Conservation (phyloP, 2,797 vertebrate species). For the Pangasius macronema region DNA sequence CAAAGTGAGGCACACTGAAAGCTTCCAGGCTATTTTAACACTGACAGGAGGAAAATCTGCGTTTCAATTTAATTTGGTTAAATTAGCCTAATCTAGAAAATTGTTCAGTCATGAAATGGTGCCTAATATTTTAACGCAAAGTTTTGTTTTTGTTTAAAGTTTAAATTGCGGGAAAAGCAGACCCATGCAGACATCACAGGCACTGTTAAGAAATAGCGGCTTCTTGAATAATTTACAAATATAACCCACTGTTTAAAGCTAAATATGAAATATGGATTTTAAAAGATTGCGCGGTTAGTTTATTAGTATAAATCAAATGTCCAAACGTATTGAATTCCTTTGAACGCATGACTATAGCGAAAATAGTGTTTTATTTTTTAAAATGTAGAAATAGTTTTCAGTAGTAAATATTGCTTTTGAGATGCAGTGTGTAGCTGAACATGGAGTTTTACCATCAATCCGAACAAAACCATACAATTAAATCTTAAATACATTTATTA, state of each 20-base stretch:
- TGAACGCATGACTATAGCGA: background rate
- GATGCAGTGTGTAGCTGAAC: background rate
- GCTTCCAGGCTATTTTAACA: conserved; percentile 3
- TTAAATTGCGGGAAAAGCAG: background rate
- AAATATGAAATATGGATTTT: background rate
- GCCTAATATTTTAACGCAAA: background rate
- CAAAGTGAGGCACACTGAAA: background rate
- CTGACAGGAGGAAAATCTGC: background rate
- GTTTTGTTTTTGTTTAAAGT: background rate
- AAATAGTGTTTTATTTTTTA: background rate
- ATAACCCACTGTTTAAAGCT: background rate
- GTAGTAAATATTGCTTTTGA: background rate
- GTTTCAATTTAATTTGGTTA: background rate
- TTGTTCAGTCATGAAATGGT: background rate
- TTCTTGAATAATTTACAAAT: background rate
- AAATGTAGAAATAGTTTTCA: background rate
- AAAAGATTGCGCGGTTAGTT: background rate
- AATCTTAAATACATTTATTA: background rate
- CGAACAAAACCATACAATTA: background rate
- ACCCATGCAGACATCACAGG: background rate
- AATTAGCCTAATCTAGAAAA: background rate
- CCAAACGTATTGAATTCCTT: background rate
- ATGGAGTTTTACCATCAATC: background rate
- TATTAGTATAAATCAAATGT: background rate
- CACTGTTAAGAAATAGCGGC: background rate